Evolutionary conservation across 2,113 vertebrate species (phyloP).

Genomic region (Herpetotheres cachinnans): DNA sequence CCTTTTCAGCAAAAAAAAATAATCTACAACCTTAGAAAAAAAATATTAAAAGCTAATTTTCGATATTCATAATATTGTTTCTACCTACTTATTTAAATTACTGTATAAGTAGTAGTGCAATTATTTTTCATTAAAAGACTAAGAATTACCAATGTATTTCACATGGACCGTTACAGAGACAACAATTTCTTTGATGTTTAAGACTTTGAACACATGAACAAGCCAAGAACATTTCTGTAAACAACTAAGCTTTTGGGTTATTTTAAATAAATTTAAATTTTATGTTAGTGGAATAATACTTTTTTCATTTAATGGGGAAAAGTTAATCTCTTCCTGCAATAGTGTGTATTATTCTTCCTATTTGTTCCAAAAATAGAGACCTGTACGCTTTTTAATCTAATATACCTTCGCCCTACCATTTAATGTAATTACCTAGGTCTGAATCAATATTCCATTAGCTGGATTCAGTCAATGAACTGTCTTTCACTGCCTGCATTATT

Average conservation of each 20-base stretch:
- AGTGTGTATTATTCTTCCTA: background rate
- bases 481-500: background rate
- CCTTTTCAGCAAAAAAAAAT: background rate
- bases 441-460: conserved; percentile 43
- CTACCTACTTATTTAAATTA: background rate
- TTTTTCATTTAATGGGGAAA: background rate
- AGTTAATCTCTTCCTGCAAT: background rate
- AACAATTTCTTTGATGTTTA: background rate
- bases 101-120: background rate
- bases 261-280: background rate
- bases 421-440: background rate
- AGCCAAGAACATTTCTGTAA: background rate
- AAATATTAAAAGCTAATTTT: background rate
- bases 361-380: background rate
- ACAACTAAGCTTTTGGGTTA: fast-evolving
- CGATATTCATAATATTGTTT: background rate
- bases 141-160: background rate
- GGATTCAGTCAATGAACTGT: background rate
- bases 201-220: background rate
- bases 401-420: background rate
- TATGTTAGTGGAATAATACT: background rate
- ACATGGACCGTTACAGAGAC: fast-evolving
- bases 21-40: background rate
- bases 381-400: background rate
- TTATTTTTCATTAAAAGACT: background rate